These are phyloP conservation scores for Helicoverpa zea DNA, from an alignment of 1,140 invertebrate genomes.

Conservation along the genomic window DNA sequence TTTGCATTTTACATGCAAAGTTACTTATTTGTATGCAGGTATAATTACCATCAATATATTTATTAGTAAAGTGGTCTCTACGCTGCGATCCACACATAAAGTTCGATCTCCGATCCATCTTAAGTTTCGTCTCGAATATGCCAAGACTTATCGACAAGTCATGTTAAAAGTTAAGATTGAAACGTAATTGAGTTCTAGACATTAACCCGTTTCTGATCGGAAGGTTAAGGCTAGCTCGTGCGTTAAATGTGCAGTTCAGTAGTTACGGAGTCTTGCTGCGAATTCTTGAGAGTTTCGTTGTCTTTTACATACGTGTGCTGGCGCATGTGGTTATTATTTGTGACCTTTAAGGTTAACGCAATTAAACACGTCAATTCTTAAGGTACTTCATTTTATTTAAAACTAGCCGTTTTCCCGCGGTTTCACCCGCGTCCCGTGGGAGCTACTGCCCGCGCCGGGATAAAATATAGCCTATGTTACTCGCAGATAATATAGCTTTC, in stretches of 20 bases:
- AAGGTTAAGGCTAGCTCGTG: not conserved
- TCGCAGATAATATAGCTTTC: too few species aligned
- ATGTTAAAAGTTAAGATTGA: conserved; percentile 22
- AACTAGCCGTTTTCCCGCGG: too few species aligned
- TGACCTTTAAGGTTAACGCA: too few species aligned
- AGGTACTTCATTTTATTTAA: too few species aligned
- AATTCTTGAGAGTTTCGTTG: too few species aligned
- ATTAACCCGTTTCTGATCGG: not conserved
- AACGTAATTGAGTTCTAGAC: conserved; percentile 5
- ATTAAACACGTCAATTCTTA: too few species aligned
- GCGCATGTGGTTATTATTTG: too few species aligned
- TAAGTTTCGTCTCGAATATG: conserved; percentile 4
- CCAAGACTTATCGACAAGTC: conserved; percentile 14
- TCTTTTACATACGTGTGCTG: too few species aligned
- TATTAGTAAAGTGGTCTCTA: not conserved
- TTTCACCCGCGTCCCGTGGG: too few species aligned
- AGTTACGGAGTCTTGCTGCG: too few species aligned
- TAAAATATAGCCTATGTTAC: too few species aligned
- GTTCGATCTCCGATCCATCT: conserved; percentile 12
- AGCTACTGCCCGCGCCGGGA: too few species aligned
- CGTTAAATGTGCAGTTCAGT: not conserved
- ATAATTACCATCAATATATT: not conserved
- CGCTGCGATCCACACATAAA: not conserved
- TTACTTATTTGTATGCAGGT: conserved; percentile 13
- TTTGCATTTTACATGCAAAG: conserved; percentile 7